Conservation (phyloP, 2,113 vertebrate genomes). For the Chionis minor region DNA sequence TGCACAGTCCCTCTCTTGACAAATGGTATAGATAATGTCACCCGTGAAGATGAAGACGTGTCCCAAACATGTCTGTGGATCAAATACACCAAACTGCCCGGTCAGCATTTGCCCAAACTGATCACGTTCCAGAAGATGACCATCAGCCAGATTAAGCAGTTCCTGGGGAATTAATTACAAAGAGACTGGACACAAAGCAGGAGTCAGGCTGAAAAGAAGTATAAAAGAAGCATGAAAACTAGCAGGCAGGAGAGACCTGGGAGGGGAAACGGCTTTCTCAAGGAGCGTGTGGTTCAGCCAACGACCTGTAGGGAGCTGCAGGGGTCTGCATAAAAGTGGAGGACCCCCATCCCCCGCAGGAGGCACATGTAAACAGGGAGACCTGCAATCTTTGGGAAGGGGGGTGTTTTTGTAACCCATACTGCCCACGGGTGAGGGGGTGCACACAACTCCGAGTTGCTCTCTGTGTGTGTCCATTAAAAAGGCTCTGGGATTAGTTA, state of each 20-base stretch:
- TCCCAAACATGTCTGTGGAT: not conserved
- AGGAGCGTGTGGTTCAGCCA: not conserved
- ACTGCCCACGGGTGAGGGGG: not conserved
- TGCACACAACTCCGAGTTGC: not conserved
- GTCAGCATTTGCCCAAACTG: not conserved
- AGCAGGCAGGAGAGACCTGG: not conserved
- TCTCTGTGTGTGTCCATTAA: not conserved
- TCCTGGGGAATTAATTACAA: not conserved
- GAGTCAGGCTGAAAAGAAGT: not conserved
- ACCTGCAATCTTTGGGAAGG: not conserved
- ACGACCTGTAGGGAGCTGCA: not conserved
- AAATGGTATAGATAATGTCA: not conserved
- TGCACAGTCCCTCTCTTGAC: too few species aligned
- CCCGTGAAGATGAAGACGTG: not conserved
- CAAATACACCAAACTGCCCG: not conserved
- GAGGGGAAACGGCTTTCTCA: not conserved
- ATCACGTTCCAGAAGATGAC: not conserved
- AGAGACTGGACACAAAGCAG: not conserved
- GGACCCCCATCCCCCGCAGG: not conserved
- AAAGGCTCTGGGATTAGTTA: not conserved
- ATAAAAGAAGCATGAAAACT: not conserved
- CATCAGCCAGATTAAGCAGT: not conserved
- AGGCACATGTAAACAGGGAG: not conserved
- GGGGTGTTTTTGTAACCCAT: not conserved
- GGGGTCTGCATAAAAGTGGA: not conserved